Base-by-base conservation (phyloP, 2,888 invertebrate species). In the Cephonodes hylas region DNA sequence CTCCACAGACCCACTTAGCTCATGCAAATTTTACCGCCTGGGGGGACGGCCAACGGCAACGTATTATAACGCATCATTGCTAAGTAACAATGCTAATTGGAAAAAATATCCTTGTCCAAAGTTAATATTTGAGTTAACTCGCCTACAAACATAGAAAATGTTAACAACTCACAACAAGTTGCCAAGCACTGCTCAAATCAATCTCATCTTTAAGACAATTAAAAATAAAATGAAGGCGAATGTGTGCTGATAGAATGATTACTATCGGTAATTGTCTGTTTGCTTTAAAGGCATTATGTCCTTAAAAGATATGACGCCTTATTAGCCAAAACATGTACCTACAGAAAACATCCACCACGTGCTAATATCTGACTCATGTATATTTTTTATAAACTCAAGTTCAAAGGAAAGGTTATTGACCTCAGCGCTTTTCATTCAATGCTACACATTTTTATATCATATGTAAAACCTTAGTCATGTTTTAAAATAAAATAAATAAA, bases 1-100 rank as follows among this genome's bases (percentile, higher is more conserved):
- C 66, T 76, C 81, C 68, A 81, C 74, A 83, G 77, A 86, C 87
- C 83, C 74, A 84, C 81, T 76, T 84, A 71, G 62, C 66, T 69
- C 70, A 76, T 79, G 75, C 73, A 78, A 82, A 83, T 81, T 74
- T 73, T 63, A 74, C 70, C 67, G 76, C 80, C 80, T 72, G 72
- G 27, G 64, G 74, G 70, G 64, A 77, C 72, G 64, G 68, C 63
- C 72, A 75, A 76, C 77, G 72, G 73, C 68, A 70, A 56, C 63
- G 61, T 67, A 57, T 70, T 73, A 76, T 64, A 73, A 77, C 74
- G 74, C 76, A 70, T 76, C 75, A 72, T 71, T 67, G 71, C 71
- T 71, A 68, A 71, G 65, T 68, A 68, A 76, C 77, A 77, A 79
- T 69, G 74, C 75, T 77, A 79, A 83, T 80, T 80, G 75, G 68